phyloP scores from a whole-genome alignment of 2,888 invertebrate species.

The Deroplatys truncata region DNA sequence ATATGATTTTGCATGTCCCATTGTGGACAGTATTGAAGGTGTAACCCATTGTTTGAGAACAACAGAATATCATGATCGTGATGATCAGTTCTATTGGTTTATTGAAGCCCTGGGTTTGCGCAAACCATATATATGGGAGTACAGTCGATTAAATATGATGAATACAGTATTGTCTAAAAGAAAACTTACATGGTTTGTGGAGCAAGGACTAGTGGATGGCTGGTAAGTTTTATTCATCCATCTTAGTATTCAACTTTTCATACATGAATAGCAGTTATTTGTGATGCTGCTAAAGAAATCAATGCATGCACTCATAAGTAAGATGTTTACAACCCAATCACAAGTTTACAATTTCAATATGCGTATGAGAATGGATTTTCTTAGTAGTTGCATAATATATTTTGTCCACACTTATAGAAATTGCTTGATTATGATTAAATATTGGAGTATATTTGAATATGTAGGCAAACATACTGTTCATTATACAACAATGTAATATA shows the following conservation, averaged over 20 bases:
- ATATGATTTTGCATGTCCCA: constrained; percentile 99
- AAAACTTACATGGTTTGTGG: constrained; percentile 97
- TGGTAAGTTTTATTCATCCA: constrained; percentile 61
- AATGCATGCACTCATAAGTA: no score
- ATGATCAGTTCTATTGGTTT: constrained; percentile 97
- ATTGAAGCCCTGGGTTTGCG: constrained; percentile 81
- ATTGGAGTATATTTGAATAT: no score
- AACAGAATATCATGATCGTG: constrained; percentile 97
- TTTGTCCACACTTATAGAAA: no score
- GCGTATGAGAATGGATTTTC: no score
- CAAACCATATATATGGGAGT: constrained; percentile 94
- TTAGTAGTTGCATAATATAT: no score
- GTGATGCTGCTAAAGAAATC: not conserved
- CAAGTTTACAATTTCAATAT: no score
- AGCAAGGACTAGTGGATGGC: constrained; percentile 89
- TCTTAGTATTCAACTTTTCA: not conserved
- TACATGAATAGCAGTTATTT: constrained; percentile 7
- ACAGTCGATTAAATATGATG: constrained; percentile 94
- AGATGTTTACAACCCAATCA: no score
- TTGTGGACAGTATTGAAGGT: constrained; percentile 95
- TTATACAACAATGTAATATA: no score
- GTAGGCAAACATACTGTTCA: no score
- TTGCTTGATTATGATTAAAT: no score
- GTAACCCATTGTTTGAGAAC: constrained; percentile 97
- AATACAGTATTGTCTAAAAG: constrained; percentile 97